Base-by-base conservation (phyloP, 2,113 vertebrate genomes). In the Tichodroma muraria region DNA sequence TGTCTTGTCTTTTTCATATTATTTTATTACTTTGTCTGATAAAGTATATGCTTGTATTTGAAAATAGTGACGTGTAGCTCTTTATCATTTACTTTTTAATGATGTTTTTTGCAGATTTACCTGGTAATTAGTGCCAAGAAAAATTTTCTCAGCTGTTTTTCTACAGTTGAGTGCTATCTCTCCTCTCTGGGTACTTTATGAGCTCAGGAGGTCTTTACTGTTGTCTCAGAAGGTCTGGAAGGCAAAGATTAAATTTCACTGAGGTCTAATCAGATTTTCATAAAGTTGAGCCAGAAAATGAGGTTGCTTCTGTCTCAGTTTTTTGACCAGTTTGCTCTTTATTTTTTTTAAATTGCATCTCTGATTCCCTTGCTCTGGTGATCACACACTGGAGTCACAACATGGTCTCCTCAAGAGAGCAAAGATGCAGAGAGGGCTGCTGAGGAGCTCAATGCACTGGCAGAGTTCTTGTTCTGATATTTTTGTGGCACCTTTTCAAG, bases 241-340 rank as follows among this genome's bases (percentile, higher is more conserved):
- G 20, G 60, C 78, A 71, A 52, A 80, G 54, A 94, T 88, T 91
- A 87, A 86, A 83, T 91, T 92, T 95, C 33, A 11, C 49, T 50
- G 19, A 54, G 28, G 21, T 54, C 24, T 92, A 75, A 94, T 92
- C 70, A 80, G 56, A 65, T 72, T 71, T 93, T 88, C 49, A 52
- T 50, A 3, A 85, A 76, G 56, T 52, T 76, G 76, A 93, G 25
- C 14, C 28, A 83, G 81, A 93, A 90, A 78, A 85, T 21, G 50
- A 61, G 44, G 38, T 63, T 90, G 22, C 27, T 87, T 45, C 23
- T 72, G 49, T 91, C 73, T 95, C 60, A 8, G 2, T 77, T 78
- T n/a, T 91, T 73, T 89, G 61, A 53, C 28, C 2, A 0, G 10
- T 33, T 88, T 61, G 40, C 33, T 33, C 42, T 49, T 88, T 53